Percentiles rank a stretch among this genome's conserved stretches.
Conservation (phyloP, 2,888 invertebrate genomes). For the Chymomyza procnemis region DNA sequence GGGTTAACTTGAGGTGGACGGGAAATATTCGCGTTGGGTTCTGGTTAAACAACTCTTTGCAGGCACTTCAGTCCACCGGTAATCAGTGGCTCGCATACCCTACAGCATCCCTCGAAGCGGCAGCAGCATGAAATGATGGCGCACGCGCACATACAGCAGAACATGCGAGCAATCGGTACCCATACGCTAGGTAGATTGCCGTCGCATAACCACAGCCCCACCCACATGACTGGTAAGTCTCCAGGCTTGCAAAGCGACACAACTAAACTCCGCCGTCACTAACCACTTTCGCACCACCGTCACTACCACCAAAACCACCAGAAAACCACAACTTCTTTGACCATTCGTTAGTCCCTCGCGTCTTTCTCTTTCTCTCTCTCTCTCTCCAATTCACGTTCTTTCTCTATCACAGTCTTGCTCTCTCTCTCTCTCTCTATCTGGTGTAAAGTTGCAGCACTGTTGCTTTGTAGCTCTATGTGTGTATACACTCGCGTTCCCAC, state of each 20-base stretch:
- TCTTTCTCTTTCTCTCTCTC: not conserved
- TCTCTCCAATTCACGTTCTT: not conserved
- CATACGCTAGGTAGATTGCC: conserved; percentile 85
- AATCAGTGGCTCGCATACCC: conserved; percentile 78
- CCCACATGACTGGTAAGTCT: conserved; percentile 78
- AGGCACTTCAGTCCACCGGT: conserved; percentile 79
- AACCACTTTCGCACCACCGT: conserved; percentile 7
- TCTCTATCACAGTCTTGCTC: not conserved
- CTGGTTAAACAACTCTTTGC: conserved; percentile 37
- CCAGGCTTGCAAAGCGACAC: conserved; percentile 9
- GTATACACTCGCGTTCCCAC: not conserved
- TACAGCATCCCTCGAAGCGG: conserved; percentile 78
- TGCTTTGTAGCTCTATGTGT: not conserved
- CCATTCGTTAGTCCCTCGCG: conserved; percentile 2
- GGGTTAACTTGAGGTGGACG: conserved; percentile 9
- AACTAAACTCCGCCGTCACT: conserved; percentile 15
- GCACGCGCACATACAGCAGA: conserved; percentile 79
- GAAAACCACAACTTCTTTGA: conserved; percentile 10
- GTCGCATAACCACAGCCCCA: conserved; percentile 82
- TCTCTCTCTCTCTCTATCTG: conserved; percentile 1
- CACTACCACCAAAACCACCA: conserved; percentile 24
- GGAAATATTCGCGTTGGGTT: not conserved
- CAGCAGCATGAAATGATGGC: conserved; percentile 79
- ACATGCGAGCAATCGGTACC: conserved; percentile 80
- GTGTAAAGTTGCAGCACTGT: not conserved